Evolutionary conservation across 1,140 invertebrate genomes (phyloP).

Genomic region (Chlorops oryzae): DNA sequence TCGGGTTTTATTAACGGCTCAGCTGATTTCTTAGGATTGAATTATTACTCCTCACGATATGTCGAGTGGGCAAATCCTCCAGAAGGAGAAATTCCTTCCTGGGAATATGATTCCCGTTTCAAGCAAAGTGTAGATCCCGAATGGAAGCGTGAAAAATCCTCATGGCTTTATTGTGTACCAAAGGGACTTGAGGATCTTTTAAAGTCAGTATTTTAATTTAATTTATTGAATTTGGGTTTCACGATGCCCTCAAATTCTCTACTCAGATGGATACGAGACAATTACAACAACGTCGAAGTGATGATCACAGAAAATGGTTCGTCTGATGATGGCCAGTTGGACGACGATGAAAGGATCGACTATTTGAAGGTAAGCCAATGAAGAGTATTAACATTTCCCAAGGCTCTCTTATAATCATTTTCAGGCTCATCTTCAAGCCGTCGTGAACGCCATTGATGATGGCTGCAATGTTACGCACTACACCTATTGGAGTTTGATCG

Average conservation of each 20-base stretch:
- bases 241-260: background rate
- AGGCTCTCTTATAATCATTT: background rate
- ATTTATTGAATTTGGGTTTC: no score
- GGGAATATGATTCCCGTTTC: slow-evolving; percentile 43
- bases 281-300: slow-evolving; percentile 58
- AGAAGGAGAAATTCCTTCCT: slow-evolving; percentile 30
- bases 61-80: slow-evolving; percentile 28
- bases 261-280: slow-evolving; percentile 57
- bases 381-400: no score
- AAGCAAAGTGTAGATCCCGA: slow-evolving; percentile 32
- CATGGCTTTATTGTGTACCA: slow-evolving; percentile 43
- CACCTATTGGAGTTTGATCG: slow-evolving; percentile 67
- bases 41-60: slow-evolving; percentile 53
- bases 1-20: slow-evolving; percentile 50
- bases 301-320: slow-evolving; percentile 68
- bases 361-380: slow-evolving; percentile 31
- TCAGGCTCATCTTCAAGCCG: slow-evolving; percentile 57
- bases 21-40: slow-evolving; percentile 54
- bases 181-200: slow-evolving; percentile 53
- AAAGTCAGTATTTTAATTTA: slow-evolving; percentile 45
- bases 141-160: slow-evolving; percentile 49
- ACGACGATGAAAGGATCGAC: slow-evolving; percentile 52
- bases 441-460: slow-evolving; percentile 61
- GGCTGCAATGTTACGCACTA: slow-evolving; percentile 62
- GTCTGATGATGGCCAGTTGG: slow-evolving; percentile 50